Conservation (phyloP, 1,140 invertebrate genomes). For the Diuraphis noxia region DNA sequence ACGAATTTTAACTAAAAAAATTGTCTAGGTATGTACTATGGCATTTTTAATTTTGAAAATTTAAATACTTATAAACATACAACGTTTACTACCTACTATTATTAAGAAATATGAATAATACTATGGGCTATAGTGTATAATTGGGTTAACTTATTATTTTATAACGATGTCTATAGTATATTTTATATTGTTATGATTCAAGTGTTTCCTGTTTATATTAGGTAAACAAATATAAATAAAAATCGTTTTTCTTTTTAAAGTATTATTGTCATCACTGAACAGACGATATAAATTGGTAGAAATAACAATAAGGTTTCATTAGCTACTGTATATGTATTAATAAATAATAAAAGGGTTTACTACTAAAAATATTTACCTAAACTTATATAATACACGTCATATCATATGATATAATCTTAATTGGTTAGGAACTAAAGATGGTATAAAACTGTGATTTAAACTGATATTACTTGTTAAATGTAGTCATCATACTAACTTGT, state of each 20-base stretch:
- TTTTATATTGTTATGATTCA: neutral
- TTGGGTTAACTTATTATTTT: neutral
- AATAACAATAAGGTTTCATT: neutral
- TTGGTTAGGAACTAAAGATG: neutral
- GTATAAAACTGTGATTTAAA: neutral
- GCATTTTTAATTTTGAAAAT: no score
- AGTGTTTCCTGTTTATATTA: neutral
- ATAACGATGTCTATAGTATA: neutral
- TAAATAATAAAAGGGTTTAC: neutral
- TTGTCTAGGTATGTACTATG: no score
- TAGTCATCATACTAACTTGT: neutral
- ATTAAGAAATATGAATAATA: neutral
- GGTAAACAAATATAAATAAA: neutral
- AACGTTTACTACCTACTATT: neutral
- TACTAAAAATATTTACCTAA: neutral
- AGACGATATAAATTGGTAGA: neutral
- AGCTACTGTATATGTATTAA: neutral
- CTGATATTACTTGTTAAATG: neutral
- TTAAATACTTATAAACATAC: no score
- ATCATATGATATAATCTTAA: neutral
- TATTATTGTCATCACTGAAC: neutral
- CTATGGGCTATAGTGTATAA: neutral
- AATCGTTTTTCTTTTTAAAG: neutral
- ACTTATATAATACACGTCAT: no score
- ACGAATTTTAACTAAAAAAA: no score